Evolutionary conservation across 2,888 invertebrate genomes (phyloP).

Genomic region (Eretmocerus hayati): DNA sequence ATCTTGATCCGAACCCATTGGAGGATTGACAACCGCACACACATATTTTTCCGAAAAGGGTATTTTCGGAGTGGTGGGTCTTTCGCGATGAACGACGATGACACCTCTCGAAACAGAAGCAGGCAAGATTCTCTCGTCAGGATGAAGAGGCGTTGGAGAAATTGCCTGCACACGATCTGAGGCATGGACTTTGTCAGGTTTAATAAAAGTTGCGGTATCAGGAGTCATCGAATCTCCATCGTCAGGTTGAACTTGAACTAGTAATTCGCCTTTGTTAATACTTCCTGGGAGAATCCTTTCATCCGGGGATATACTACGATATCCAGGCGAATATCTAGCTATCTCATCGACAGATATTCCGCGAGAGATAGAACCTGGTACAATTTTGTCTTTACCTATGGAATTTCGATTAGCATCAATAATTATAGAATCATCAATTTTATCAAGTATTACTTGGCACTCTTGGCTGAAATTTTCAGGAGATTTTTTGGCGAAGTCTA

Average conservation of each 20-base stretch:
- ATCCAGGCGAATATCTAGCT: constrained; percentile 3
- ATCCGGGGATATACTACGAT: constrained; percentile 3
- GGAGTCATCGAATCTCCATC: not conserved
- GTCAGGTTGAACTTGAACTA: not conserved
- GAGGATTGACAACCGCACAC: constrained; percentile 24
- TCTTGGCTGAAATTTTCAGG: not conserved
- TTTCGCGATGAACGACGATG: not conserved
- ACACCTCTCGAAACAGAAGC: constrained; percentile 13
- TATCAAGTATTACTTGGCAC: not conserved
- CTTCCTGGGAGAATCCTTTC: constrained; percentile 23
- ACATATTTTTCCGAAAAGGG: constrained; percentile 26
- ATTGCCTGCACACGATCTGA: not conserved
- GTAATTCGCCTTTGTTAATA: constrained; percentile 17
- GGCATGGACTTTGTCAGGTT: no score
- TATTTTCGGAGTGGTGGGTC: constrained; percentile 25
- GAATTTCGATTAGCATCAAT: no score
- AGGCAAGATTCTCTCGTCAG: constrained; percentile 17
- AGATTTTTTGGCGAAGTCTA: not conserved
- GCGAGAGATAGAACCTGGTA: not conserved
- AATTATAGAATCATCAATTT: no score
- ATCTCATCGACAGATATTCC: not conserved
- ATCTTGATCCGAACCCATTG: no score
- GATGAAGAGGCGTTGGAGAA: not conserved
- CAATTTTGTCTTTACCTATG: not conserved
- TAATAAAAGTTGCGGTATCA: not conserved